Evolutionary conservation across 2,888 invertebrate species (phyloP), one percentile per base, ranked within the genome.

Genomic region (Aphodius sticticus): DNA sequence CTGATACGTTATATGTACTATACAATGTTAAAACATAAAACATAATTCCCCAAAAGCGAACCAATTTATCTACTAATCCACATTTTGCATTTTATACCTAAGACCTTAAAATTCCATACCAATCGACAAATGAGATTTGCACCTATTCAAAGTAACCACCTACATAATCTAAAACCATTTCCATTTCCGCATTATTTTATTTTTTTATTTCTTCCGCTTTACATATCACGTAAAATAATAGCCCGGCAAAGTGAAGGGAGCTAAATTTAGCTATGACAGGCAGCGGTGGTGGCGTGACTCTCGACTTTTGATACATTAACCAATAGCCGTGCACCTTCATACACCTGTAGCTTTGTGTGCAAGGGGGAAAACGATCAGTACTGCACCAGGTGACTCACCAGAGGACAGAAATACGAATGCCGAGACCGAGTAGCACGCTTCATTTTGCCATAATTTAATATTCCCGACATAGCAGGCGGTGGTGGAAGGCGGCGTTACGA

Each of bases 251-350:
- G 9, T 53, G 12, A 53, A 53, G 1, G 53, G 53, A 53, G 53
- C 36, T 74, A 74, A 74, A 74, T 74, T 74, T 74, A 74, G 37
- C 35, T 74, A 74, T 74, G 74, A 74, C 74, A 74, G 37, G 35
- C 74, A 16, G 71, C 35, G 16, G 71, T 37, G 36, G 74, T 74
- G 74, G 74, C 74, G 74, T 74, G 74, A 74, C 74, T 35, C 36
- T 74, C n/a, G 74, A 74, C 37, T 74, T 37, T 36, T 16, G 74
- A 37, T 37, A 74, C 74, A 53, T 53, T 53, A 53, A 12, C 53
- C 53, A 53, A 53, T 53, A 53, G 53, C 53, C 7, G 53, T 53
- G 53, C 53, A 53, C 53, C 9, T 53, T 53, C 9, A 53, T 53
- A 53, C 53, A 53, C 53, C 53, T 53, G 53, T 53, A 53, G 53